Conservation (phyloP, 2,888 invertebrate species). For the Eutolmus rufibarbis region DNA sequence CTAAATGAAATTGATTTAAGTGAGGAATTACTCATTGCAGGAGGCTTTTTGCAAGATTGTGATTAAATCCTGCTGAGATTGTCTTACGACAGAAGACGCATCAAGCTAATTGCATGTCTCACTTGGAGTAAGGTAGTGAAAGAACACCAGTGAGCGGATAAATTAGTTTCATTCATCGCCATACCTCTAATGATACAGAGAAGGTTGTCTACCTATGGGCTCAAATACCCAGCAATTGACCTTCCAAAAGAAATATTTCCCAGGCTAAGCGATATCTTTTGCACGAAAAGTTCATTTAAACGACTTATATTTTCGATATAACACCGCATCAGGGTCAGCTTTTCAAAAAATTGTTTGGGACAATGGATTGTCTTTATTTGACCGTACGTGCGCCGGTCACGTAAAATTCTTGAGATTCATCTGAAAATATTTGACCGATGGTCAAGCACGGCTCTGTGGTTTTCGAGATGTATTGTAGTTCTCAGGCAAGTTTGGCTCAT, state of each 20-base stretch:
- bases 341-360: background rate
- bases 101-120: background rate
- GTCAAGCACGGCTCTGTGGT: background rate
- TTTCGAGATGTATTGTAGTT: background rate
- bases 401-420: background rate
- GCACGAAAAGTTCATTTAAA: background rate
- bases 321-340: slow-evolving; percentile 7
- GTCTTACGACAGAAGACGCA: background rate
- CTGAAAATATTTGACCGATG: background rate
- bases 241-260: background rate
- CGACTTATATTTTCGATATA: slow-evolving; percentile 1
- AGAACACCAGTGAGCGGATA: background rate
- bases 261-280: background rate
- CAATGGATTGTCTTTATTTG: slow-evolving; percentile 1
- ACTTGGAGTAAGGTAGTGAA: background rate
- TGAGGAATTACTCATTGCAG: background rate
- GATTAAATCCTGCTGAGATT: slow-evolving; percentile 18
- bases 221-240: background rate
- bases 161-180: background rate
- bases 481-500: background rate
- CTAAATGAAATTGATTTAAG: background rate
- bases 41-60: background rate
- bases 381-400: background rate
- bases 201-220: background rate
- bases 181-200: background rate